Evolutionary conservation across 2,113 vertebrate species (phyloP), one percentile per base, ranked within the genome.

Genomic region (Porphyrio hochstetteri): DNA sequence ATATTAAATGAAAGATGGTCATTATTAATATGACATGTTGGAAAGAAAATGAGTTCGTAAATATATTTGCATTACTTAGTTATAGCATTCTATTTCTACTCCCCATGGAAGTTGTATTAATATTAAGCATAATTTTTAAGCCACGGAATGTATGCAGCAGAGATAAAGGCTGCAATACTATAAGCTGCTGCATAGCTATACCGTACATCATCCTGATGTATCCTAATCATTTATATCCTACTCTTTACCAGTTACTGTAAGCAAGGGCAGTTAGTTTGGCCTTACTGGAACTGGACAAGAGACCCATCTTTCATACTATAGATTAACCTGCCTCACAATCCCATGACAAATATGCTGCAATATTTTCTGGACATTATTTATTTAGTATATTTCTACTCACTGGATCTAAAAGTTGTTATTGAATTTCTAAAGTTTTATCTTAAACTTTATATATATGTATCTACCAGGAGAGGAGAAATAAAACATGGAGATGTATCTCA

Each of bases 201-300:
- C 79, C 0, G 19, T 94, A 75, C 63, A 95, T 92, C 96, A 94
- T 84, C 56, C 57, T 93, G 88, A 83, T 63, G 52, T 28, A 69
- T 78, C 71, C 79, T 46, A 69, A 82, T 64, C 71, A 72, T 82
- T 95, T 70, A 77, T 50, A 86, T 79, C 86, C 86, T 64, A 64
- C 83, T 81, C 21, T 81, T 93, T 82, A 82, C 91, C 0, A 0
- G 75, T 97, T 96, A 79, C 94, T 44, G 88, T 92, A 97, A 97
- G 88, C 81, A 81, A 79, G 61, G 46, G 18, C 48, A 31, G 82
- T 67, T 86, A 60, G 59, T 87, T 68, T 82, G 77, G 88, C 72
- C 65, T 97, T 95, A 69, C 96, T 94, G 95, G 86, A 96, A 97
- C 76, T 52, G 57, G 81, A 33, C 55, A 88, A 74, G 82, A 90